These are phyloP conservation scores for Nycticorax nycticorax DNA, from an alignment of 2,113 vertebrate genomes.

Conservation along the genomic window DNA sequence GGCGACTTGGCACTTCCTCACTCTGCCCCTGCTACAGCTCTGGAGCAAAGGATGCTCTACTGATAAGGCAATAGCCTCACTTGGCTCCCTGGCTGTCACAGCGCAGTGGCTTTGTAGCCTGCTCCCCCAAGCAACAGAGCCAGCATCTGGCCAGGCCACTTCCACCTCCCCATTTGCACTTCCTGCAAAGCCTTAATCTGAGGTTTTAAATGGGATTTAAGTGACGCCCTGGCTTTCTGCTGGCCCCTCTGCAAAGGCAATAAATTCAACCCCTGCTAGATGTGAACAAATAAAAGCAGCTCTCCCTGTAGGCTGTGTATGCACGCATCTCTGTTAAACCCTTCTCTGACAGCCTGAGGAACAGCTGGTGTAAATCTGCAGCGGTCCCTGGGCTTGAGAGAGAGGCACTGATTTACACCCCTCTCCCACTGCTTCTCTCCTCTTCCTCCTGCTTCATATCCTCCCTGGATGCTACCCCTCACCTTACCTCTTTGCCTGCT, in stretches of 20 bases:
- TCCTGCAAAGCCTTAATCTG: conserved; percentile 21
- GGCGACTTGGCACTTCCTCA: background rate
- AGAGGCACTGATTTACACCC: background rate
- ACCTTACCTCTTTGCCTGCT: background rate
- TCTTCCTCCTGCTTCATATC: background rate
- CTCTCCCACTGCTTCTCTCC: background rate
- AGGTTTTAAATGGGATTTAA: conserved; percentile 34
- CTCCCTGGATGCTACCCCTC: background rate
- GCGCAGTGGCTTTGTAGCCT: background rate
- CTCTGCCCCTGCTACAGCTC: background rate
- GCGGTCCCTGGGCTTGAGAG: background rate
- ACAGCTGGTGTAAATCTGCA: conserved; percentile 37
- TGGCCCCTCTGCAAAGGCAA: conserved; percentile 1
- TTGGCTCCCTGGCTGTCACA: background rate
- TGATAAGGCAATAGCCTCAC: background rate
- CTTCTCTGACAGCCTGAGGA: background rate
- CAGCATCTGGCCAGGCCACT: background rate
- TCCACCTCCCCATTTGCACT: background rate
- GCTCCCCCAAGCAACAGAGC: background rate
- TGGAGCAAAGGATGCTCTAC: background rate
- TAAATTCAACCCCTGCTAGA: conserved; percentile 14
- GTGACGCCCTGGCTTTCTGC: background rate
- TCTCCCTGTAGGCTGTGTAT: background rate
- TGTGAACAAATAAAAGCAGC: conserved; percentile 38
- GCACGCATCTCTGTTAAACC: background rate